Evolutionary conservation across 2,113 vertebrate genomes (phyloP), one percentile per base, ranked within the genome.

Genomic region (Pantherophis guttatus): DNA sequence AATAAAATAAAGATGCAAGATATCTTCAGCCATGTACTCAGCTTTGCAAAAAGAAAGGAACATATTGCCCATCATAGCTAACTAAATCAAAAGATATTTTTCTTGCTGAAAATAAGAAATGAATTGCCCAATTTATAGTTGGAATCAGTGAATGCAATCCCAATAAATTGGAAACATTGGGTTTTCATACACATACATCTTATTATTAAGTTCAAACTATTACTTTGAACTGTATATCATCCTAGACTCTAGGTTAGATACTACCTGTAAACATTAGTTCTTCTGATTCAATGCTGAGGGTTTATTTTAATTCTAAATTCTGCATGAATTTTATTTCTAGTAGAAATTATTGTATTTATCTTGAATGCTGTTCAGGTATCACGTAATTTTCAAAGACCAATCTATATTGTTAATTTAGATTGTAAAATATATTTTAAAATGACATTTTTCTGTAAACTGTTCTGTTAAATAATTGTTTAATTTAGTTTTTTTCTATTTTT

Each of bases 401-500:
- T 0, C 13, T 55, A 53, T 13, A 1, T 0, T 0, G 0, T 9
- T 91, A 48, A 91, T 94, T n/a, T 5, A 91, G 58, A 26, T 33
- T 17, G 33, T 19, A 39, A 21, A 33, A 58, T 26, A 29, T 5
- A 0, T 39, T 39, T 81, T 3, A 81, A 81, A 81, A 81, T 89
- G 23, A 0, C 58, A 70, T 57, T 33, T 2, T 1, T 44, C 59
- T 81, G 33, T 81, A 55, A 54, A 93, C 12, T 54, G 7, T 9
- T 92, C 90, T 29, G 75, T 91, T 75, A 1, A 89, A 94, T 91
- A 39, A 21, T 81, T 81, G 33, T 81, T 81, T 88, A 50, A 6
- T 93, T 94, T 91, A 58, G 86, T 87, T 92, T 52, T 87, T 91
- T 95, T 90, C 50, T 26, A 17, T 11, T 88, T 54, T 54, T 95